Evolutionary conservation across 2,113 vertebrate species (phyloP), one percentile per base, ranked within the genome.

Genomic region (Melanostigma gelatinosum): DNA sequence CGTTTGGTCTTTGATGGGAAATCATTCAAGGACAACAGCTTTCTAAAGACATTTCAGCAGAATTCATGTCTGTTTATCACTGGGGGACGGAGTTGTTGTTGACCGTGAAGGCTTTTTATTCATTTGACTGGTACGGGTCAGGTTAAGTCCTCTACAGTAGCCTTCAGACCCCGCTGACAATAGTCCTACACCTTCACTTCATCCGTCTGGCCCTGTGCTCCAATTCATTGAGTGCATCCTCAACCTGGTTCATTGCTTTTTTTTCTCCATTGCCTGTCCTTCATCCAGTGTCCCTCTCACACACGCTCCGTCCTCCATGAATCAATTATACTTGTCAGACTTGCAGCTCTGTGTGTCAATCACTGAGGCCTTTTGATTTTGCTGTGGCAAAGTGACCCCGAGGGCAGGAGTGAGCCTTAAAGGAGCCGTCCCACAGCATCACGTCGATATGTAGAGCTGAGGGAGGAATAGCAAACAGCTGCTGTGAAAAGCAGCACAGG

Each of bases 301-400:
- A 44, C 20, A 24, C 12, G 15, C 52, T 12, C 18, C 8, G 40
- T 57, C 18, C 52, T 54, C 29, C 20, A 69, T 77, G 50, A 77
- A 83, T 79, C 65, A 67, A 72, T 85, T 80, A 3, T 0, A 54
- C 61, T 50, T 48, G 71, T 73, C 63, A 76, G 70, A 52, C 50
- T 36, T 57, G 55, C 38, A 62, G 77, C 75, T 71, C 66, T 55
- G 40, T 54, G 72, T 3, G 55, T 83, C 70, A 75, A 13, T 87
- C 80, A 77, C 52, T 62, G 50, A 66, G 50, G 58, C 64, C 61
- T 64, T 87, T 75, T 85, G 74, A 87, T 73, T 85, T 77, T 36
- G 22, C 29, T n/a, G 12, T 8, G 11, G 27, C 69, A 27, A 40
- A 44, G 60, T 66, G 82, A 85, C 86, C 88, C 84, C 75, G 68